Evolutionary conservation across 2,888 invertebrate species (phyloP).

Genomic region (Halictus quadricinctus): DNA sequence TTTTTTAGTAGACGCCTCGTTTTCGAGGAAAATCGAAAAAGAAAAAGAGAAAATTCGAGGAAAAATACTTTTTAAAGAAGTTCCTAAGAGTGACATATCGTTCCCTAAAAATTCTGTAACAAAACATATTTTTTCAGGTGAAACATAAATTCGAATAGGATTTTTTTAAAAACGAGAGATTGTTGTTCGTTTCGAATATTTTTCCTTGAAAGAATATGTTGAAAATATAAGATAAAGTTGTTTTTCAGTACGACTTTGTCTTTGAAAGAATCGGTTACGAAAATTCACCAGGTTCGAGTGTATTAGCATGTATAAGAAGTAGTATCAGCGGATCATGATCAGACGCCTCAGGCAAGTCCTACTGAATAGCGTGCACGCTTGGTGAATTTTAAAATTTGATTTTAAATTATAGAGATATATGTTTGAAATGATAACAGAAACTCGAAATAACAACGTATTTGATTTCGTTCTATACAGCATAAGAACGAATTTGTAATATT

Average conservation of each 20-base stretch:
- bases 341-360: neutral
- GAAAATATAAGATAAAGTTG: neutral
- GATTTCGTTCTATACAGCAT: neutral
- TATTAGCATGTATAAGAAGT: neutral
- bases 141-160: neutral
- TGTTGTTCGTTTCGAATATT: neutral
- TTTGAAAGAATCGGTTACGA: neutral
- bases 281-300: neutral
- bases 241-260: neutral
- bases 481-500: neutral
- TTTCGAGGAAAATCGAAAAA: no score
- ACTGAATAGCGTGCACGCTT: neutral
- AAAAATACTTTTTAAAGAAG: no score
- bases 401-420: neutral
- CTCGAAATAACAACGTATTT: neutral
- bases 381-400: neutral
- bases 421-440: neutral
- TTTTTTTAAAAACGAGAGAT: neutral
- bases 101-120: no score
- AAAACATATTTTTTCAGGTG: neutral
- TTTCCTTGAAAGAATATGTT: neutral
- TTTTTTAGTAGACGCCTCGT: no score
- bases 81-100: no score
- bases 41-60: no score
- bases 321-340: neutral